Evolutionary conservation across 2,888 invertebrate species (phyloP), one percentile per base, ranked within the genome.

Genomic region (Agrochola litura): DNA sequence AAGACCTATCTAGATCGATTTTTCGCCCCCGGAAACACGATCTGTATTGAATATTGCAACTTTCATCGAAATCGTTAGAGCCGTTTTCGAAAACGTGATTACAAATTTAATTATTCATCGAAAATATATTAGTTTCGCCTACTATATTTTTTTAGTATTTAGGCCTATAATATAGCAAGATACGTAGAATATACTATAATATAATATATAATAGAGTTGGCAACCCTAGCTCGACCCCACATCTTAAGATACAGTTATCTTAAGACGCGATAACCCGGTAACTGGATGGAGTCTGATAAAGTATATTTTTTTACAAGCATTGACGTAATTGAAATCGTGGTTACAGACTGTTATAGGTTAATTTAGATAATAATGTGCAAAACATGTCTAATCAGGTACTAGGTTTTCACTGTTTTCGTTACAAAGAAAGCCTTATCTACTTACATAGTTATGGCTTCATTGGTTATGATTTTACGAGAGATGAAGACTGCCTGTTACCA

Each of bases 271-370:
- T 93, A 90, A 90, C 90, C 90, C 86, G 79, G 65, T 82, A 88
- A 90, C 90, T 91, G 89, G 80, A 87, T 89, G 82, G 30, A 83
- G 83, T 86, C 81, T 46, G 90, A 91, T 90, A 89, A 89, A 41
- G 68, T 82, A 77, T 90, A 89, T 92, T 91, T 92, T 91, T 92
- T 91, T 90, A 90, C 66, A 76, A 61, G 37, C 86, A 93, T 92
- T 93, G 92, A 93, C 92, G 92, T 92, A 93, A 92, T 89, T 89
- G 80, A 79, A 77, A 78, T 76, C 85, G 82, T 89, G 83, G 89
- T 84, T 87, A 83, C 73, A 77, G 84, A 67, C 76, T 84, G 37
- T 25, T 65, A 37, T 19, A 56, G 54, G 30, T 74, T 82, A 61
- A 74, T 76, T 83, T 69, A 70, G 68, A 83, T 83, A 81, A 76